These are phyloP conservation scores for Oreortyx pictus DNA, from an alignment of 2,797 vertebrate species.

Conservation along the genomic window DNA sequence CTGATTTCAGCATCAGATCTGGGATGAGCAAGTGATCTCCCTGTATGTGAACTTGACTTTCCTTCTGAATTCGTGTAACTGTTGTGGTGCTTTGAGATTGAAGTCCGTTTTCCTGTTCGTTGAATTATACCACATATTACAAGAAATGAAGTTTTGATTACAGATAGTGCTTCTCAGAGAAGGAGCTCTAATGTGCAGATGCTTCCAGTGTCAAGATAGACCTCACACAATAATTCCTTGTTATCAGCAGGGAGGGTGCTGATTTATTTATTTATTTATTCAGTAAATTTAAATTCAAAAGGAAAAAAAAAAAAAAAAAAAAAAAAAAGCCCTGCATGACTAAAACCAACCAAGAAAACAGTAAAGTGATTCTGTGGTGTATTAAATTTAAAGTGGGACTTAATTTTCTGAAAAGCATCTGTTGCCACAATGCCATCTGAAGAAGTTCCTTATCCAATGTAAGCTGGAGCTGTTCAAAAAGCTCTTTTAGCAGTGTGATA, in stretches of 20 bases:
- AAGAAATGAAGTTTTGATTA: background rate
- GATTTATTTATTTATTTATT: background rate
- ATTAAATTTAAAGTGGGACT: background rate
- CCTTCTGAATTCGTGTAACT: background rate
- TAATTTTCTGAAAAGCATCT: background rate
- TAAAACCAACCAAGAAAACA: too few relatives aligned
- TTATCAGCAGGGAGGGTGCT: background rate
- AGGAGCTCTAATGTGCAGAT: background rate
- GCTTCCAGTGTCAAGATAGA: background rate
- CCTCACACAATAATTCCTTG: background rate
- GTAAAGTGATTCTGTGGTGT: background rate
- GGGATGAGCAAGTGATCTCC: background rate
- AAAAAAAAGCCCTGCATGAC: background rate
- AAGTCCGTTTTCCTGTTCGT: background rate
- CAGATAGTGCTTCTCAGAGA: background rate
- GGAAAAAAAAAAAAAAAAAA: too few relatives aligned
- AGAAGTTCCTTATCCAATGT: background rate
- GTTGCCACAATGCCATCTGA: background rate
- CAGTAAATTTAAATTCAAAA: background rate
- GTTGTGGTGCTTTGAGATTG: background rate
- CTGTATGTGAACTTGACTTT: background rate
- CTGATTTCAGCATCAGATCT: background rate
- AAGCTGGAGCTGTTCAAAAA: background rate
- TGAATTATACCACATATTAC: background rate
- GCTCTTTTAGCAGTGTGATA: background rate